phyloP scores from a whole-genome alignment of 2,797 vertebrate species.

The Phaenicophaeus curvirostris region DNA sequence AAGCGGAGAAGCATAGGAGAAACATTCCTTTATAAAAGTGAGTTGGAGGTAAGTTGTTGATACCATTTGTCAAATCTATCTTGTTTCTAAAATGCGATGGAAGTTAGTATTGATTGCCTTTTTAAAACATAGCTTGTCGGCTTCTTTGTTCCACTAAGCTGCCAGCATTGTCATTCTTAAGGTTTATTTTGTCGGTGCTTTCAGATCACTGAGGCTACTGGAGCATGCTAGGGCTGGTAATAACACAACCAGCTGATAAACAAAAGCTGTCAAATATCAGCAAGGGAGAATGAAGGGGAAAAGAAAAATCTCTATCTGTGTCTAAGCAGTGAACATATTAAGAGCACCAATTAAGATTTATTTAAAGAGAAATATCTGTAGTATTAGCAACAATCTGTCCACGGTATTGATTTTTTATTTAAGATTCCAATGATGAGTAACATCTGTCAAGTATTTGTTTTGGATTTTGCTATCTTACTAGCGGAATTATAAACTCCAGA shows the following conservation, averaged over 20 bases:
- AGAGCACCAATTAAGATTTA: neutral
- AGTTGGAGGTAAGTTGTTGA: neutral
- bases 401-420: neutral
- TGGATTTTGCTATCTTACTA: neutral
- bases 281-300: neutral
- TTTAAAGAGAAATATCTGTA: neutral
- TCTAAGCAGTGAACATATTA: neutral
- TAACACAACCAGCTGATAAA: slow-evolving; percentile 34
- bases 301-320: neutral
- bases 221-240: slow-evolving; percentile 30
- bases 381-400: neutral
- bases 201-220: neutral
- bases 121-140: neutral
- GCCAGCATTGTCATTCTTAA: slow-evolving; percentile 30
- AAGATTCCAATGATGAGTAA: neutral
- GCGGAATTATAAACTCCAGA: neutral
- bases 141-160: slow-evolving; percentile 25
- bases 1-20: slow-evolving; percentile 29
- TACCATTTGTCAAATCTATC: slow-evolving; percentile 18
- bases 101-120: slow-evolving; percentile 60
- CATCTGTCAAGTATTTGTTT: neutral
- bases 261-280: slow-evolving; percentile 24
- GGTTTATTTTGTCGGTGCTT: slow-evolving; percentile 26
- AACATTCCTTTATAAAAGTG: slow-evolving; percentile 9
- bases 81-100: neutral